A percentile compares a stretch with the other conserved stretches of the same genome.
Conservation (phyloP, 2,888 invertebrate species). For the Ormyrus rosae region DNA sequence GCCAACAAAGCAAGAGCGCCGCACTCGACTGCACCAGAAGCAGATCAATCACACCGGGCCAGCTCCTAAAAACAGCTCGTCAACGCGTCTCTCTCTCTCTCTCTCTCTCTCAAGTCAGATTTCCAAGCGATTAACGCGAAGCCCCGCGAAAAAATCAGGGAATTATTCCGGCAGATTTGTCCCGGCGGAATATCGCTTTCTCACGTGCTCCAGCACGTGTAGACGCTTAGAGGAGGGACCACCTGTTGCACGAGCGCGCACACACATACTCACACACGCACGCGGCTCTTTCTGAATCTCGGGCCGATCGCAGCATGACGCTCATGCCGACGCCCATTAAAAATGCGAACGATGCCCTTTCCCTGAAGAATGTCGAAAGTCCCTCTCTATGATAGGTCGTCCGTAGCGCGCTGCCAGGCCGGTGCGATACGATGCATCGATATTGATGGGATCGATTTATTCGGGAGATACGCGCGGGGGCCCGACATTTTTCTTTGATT, state of each 20-base stretch:
- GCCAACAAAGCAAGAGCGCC: no score
- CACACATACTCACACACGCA: no score
- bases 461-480: no score
- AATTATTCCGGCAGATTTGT: slow-evolving; percentile 47
- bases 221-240: background rate
- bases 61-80: no score
- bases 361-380: background rate
- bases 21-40: no score
- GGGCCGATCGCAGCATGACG: slow-evolving; percentile 27
- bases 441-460: no score
- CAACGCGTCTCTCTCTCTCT: background rate
- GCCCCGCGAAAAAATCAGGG: slow-evolving; percentile 21
- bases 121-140: slow-evolving; percentile 27
- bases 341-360: background rate
- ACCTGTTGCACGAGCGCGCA: slow-evolving; percentile 35
- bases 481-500: no score
- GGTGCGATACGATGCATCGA: no score
- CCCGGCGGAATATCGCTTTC: slow-evolving; percentile 13
- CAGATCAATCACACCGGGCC: no score
- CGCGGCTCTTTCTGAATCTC: background rate
- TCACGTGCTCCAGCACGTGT: background rate
- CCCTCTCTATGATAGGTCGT: no score
- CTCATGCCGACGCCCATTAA: background rate
- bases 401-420: no score
- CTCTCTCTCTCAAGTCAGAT: background rate